Evolutionary conservation across 2,888 invertebrate genomes (phyloP), one percentile per base, ranked within the genome.

Genomic region (Strigamia maritima): DNA sequence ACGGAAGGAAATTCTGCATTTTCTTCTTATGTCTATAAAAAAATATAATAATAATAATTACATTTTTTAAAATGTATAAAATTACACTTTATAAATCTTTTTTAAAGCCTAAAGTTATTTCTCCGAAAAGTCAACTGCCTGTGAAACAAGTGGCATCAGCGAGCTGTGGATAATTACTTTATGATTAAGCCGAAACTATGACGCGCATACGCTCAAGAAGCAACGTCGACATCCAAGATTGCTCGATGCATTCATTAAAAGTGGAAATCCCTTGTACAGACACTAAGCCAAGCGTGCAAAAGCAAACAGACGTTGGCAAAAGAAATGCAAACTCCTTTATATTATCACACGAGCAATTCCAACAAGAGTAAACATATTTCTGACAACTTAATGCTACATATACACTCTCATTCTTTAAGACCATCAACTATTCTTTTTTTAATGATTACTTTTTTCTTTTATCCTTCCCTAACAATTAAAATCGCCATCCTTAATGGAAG

Each of bases 1-100:
- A 82, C 44, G 82, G 82, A 75, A 82, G 79, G 79, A 82, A 82
- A 79, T 82, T 82, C 80, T 82, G 82, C 80, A 82, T 82, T 79
- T 82, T 82, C 76, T 81, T 80, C 80, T 82, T 82, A 79, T 82
- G 82, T 75, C 82, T 82, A 77, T 0, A 79, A 80, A 76, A 26
- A 49, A 60, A 79, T 75, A 65, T 79, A 26, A 78, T 54, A 76
- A 28, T 80, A 35, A 1, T 35, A 31, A 31, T 6, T 75, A 12
- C 8, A 10, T 16, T 35, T 14, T 22, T 22, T 75, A n/a, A n/a
- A n/a, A n/a, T 31, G 31, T 31, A 31, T 31, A 31, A 31, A 31
- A 31, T 31, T 31, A 31, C 31, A 31, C 31, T 31, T 16, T 24
- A 8, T 24, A 65, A 2, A 7, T n/a, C 19, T 7, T 49, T 49